These are phyloP conservation scores for Plotosus lineatus DNA, from an alignment of 2,113 vertebrate species.

Conservation along the genomic window DNA sequence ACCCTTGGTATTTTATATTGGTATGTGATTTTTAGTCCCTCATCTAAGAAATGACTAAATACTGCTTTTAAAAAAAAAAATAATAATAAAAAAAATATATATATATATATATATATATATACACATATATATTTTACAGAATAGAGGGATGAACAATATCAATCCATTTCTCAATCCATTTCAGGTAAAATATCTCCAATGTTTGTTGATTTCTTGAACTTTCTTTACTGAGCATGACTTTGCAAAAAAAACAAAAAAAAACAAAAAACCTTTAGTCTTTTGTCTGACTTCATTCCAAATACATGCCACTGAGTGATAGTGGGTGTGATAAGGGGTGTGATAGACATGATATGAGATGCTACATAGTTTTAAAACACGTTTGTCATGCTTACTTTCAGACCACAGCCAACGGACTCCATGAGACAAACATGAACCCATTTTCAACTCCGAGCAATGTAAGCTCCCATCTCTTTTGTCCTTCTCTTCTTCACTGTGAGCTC, in stretches of 20 bases:
- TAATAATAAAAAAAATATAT: no score
- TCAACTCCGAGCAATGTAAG: conserved; percentile 13
- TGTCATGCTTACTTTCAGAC: conserved; percentile 8
- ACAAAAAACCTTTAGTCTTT: neutral
- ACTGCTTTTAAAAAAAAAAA: no score
- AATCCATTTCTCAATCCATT: conserved; percentile 10
- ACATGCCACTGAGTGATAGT: neutral
- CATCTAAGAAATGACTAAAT: neutral
- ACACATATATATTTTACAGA: no score
- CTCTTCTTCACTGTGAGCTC: no score
- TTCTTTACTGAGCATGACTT: neutral
- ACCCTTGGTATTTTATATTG: neutral
- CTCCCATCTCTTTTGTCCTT: neutral
- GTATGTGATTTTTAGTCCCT: neutral
- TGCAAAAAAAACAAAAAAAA: neutral
- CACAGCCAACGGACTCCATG: neutral
- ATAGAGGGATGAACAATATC: neutral
- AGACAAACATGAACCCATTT: conserved; percentile 28
- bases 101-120: no score
- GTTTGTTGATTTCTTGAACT: neutral
- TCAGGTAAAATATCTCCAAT: conserved; percentile 15
- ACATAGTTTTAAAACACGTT: neutral
- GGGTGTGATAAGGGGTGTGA: conserved; percentile 2
- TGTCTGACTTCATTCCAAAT: conserved; percentile 8
- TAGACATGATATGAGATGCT: neutral